A percentile compares a stretch with the other conserved stretches of the same genome.
These are phyloP conservation scores for Drosophila teissieri DNA, from an alignment of 1,140 invertebrate species.

Conservation along the genomic window DNA sequence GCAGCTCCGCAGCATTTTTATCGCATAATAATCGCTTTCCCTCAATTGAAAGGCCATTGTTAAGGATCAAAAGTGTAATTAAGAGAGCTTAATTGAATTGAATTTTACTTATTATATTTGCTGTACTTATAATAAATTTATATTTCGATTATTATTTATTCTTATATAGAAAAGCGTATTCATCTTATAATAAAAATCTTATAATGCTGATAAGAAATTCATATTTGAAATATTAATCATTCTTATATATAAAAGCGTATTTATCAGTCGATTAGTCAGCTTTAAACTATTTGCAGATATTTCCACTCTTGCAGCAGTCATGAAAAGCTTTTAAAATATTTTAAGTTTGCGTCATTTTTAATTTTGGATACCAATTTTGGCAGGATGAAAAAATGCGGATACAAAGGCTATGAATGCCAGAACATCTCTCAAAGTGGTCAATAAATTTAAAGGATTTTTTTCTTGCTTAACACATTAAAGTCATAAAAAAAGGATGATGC, in stretches of 20 bases:
- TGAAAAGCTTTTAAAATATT: conserved; percentile 20
- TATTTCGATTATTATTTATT: too few relatives aligned
- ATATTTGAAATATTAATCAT: too few relatives aligned
- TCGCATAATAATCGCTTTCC: conserved; percentile 42
- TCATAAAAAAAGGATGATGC: conserved; percentile 27
- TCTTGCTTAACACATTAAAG: conserved; percentile 37
- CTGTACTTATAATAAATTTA: too few relatives aligned
- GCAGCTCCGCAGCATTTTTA: conserved; percentile 8
- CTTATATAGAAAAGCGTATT: too few relatives aligned
- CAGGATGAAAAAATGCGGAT: neutral
- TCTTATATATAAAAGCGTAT: too few relatives aligned
- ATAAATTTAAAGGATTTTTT: conserved; percentile 48
- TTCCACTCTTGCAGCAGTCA: neutral
- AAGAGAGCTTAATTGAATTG: conserved; percentile 38
- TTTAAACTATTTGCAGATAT: too few relatives aligned
- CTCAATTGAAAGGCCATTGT: conserved; percentile 48
- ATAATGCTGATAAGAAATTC: too few relatives aligned
- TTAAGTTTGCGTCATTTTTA: neutral
- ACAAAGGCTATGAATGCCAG: conserved; percentile 15
- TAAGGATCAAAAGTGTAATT: conserved; percentile 61
- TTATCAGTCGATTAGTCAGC: too few relatives aligned
- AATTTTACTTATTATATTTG: conserved; percentile 32
- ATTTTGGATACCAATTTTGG: neutral
- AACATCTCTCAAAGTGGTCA: conserved; percentile 34
- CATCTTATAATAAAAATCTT: too few relatives aligned